Conservation (phyloP, 2,113 vertebrate genomes). For the Melanostigma gelatinosum region DNA sequence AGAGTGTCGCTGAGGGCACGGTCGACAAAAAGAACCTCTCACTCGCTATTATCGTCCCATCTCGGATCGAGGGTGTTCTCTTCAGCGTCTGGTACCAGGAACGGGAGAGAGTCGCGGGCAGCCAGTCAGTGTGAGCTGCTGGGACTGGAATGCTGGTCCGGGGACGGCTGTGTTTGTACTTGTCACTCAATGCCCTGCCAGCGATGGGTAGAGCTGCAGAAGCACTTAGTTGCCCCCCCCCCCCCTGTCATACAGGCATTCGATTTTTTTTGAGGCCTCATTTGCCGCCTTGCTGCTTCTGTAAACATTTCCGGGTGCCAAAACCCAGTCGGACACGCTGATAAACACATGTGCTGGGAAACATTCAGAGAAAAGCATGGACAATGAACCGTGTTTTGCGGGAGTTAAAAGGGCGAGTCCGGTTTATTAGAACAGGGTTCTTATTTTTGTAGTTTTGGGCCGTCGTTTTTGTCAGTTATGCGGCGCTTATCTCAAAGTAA, state of each 20-base stretch:
- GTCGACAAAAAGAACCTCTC: slow-evolving; percentile 38
- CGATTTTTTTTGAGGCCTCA: slow-evolving; percentile 72
- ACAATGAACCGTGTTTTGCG: slow-evolving; percentile 34
- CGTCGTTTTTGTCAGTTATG: neutral
- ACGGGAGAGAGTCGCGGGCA: slow-evolving; percentile 51
- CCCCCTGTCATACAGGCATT: slow-evolving; percentile 76
- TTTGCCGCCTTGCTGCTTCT: slow-evolving; percentile 77
- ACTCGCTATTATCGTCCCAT: slow-evolving; percentile 33
- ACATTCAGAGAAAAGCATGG: slow-evolving; percentile 6
- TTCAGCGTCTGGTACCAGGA: slow-evolving; percentile 46
- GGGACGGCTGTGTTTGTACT: slow-evolving; percentile 78
- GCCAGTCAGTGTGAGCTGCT: slow-evolving; percentile 31
- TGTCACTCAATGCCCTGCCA: slow-evolving; percentile 78
- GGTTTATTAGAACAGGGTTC: neutral
- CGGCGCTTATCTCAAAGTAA: neutral
- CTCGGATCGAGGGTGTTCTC: slow-evolving; percentile 45
- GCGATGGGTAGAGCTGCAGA: slow-evolving; percentile 74
- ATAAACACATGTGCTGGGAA: slow-evolving; percentile 67
- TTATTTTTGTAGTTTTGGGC: neutral
- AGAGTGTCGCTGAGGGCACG: slow-evolving; percentile 38
- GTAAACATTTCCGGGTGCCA: slow-evolving; percentile 78
- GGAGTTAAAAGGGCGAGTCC: neutral
- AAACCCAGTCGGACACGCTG: slow-evolving; percentile 53
- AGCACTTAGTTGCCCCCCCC: slow-evolving; percentile 56
- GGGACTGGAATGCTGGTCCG: slow-evolving; percentile 62